A percentile compares a stretch with the other conserved stretches of the same genome.
phyloP scores from a whole-genome alignment of 2,113 vertebrate species.

The Menura novaehollandiae region DNA sequence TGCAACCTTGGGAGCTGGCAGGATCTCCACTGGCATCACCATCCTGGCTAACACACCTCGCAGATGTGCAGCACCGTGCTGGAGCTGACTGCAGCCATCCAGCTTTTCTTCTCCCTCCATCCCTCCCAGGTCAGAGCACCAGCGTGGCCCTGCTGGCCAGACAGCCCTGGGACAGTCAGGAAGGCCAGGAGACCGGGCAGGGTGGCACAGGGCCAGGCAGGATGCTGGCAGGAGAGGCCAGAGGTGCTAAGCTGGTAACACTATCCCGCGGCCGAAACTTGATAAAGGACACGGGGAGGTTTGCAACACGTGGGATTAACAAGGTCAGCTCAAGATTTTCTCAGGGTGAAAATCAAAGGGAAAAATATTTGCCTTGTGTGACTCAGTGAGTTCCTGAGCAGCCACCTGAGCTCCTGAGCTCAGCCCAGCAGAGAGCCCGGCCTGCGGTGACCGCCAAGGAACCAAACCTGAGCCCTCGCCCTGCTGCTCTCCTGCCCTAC shows the following conservation, averaged over 20 bases:
- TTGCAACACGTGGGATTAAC: not conserved
- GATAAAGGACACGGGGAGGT: not conserved
- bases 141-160: accelerated
- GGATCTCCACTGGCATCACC: not conserved
- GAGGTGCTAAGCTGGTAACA: conserved; percentile 3
- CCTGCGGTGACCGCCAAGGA: not conserved
- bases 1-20: not conserved
- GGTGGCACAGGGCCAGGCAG: not conserved
- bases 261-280: not conserved
- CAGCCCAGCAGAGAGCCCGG: accelerated
- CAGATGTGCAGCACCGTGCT: not conserved
- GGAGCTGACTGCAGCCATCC: accelerated
- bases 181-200: accelerated
- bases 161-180: not conserved
- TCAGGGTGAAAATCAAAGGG: conserved; percentile 54
- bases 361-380: conserved; percentile 48
- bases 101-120: not conserved
- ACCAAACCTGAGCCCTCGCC: not conserved
- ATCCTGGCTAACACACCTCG: accelerated
- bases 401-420: not conserved
- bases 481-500: not conserved
- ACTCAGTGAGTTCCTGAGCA: conserved; percentile 29
- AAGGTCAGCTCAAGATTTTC: conserved; percentile 26
- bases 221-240: conserved; percentile 4
- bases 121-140: accelerated